Percentiles rank a stretch among this genome's conserved stretches.
phyloP scores from a whole-genome alignment of 2,888 invertebrate species.

The Machimus atricapillus region DNA sequence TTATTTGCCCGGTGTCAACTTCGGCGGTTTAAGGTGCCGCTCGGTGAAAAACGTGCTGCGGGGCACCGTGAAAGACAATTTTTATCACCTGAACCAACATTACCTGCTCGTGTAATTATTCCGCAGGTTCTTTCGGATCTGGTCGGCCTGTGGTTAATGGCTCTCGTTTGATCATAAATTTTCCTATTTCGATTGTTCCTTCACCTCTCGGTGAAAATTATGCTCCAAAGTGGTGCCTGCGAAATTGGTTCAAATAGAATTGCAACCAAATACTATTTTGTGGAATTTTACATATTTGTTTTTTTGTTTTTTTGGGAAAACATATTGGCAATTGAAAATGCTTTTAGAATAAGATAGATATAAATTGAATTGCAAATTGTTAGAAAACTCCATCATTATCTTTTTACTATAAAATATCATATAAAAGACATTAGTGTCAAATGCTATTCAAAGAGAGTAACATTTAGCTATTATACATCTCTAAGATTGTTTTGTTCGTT shows the following conservation, averaged over 20 bases:
- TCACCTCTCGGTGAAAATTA: background rate
- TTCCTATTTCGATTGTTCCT: background rate
- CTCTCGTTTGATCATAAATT: background rate
- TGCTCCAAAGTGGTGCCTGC: background rate
- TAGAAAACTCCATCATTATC: no score
- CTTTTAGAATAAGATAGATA: background rate
- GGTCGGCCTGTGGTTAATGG: background rate
- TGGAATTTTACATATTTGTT: background rate
- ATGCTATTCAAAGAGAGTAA: no score
- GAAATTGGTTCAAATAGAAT: background rate
- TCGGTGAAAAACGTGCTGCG: background rate
- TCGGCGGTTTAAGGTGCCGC: constrained; percentile 38
- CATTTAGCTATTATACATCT: no score
- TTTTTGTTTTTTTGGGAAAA: background rate
- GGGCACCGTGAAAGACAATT: constrained; percentile 2
- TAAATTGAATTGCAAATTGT: background rate
- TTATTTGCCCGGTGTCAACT: constrained; percentile 37
- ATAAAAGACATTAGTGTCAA: no score
- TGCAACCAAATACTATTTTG: background rate
- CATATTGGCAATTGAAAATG: background rate
- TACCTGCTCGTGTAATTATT: constrained; percentile 15
- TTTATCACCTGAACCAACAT: constrained; percentile 33
- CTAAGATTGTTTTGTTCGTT: no score
- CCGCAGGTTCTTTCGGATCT: background rate
- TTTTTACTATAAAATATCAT: no score